These are phyloP conservation scores for Phyllopteryx taeniolatus DNA, from an alignment of 2,113 vertebrate genomes.

Conservation along the genomic window DNA sequence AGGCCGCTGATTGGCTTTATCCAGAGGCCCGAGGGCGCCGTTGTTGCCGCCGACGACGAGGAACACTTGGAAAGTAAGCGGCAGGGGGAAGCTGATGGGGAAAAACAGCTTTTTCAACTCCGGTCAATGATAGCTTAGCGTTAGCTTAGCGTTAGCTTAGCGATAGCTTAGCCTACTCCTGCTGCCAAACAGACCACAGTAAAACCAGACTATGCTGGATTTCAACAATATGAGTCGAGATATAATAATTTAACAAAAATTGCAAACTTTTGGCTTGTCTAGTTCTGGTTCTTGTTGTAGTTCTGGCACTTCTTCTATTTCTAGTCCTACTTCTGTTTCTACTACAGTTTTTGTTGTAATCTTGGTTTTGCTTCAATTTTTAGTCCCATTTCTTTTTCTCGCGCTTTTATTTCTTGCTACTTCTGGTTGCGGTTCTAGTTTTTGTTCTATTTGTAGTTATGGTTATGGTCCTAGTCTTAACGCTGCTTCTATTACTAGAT, in stretches of 20 bases:
- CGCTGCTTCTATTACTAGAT: no score
- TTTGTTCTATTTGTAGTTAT: neutral
- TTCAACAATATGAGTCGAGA: no score
- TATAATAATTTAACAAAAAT: no score
- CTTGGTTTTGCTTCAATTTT: neutral
- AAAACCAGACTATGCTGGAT: neutral
- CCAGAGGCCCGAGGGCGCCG: conserved; percentile 1
- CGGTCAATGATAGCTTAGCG: neutral
- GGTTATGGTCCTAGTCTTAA: no score
- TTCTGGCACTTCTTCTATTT: no score
- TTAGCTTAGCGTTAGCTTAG: neutral
- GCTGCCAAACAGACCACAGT: neutral
- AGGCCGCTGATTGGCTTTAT: conserved; percentile 27
- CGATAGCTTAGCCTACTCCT: neutral
- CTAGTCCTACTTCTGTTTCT: no score
- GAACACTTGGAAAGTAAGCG: neutral
- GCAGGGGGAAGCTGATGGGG: neutral
- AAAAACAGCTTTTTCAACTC: neutral
- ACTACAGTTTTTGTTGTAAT: neutral
- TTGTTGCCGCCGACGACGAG: neutral
- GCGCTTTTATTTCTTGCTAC: neutral
- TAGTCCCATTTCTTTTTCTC: neutral
- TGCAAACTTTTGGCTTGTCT: neutral
- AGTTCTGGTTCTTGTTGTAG: neutral
- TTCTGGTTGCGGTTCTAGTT: neutral